A percentile compares a stretch with the other conserved stretches of the same genome.
phyloP scores from a whole-genome alignment of 2,113 vertebrate species.

The Clarias magur region DNA sequence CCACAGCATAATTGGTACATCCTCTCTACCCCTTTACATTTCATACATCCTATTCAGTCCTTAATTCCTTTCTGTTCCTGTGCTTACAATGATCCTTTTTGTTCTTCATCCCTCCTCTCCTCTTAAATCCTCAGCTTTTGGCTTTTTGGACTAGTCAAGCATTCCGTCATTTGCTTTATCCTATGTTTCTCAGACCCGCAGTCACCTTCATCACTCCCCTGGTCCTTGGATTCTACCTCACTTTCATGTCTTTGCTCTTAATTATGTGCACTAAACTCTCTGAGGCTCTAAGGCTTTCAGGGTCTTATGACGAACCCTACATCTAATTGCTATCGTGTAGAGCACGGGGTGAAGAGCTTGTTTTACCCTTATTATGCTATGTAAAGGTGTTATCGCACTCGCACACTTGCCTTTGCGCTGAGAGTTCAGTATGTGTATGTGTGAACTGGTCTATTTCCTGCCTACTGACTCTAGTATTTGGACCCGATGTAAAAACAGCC shows the following conservation, averaged over 20 bases:
- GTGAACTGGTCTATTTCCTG: neutral
- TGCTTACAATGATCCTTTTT: neutral
- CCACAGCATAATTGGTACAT: slow-evolving; percentile 71
- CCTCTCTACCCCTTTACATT: neutral
- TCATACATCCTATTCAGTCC: neutral
- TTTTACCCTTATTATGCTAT: slow-evolving; percentile 3
- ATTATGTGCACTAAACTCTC: neutral
- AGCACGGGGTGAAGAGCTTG: neutral
- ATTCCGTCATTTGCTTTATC: neutral
- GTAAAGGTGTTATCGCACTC: neutral
- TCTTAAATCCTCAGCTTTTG: neutral
- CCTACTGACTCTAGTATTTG: neutral
- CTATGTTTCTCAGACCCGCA: neutral
- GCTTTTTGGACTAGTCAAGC: neutral
- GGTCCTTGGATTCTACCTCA: neutral
- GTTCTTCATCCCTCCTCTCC: neutral
- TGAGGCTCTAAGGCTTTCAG: neutral
- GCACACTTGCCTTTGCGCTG: neutral
- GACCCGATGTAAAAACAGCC: neutral
- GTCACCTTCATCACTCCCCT: neutral
- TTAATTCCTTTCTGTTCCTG: neutral
- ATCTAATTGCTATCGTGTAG: neutral
- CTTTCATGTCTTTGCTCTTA: neutral
- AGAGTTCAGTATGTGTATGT: neutral
- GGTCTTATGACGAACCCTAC: neutral